Percentiles rank a stretch among this genome's conserved stretches.
These are phyloP conservation scores for Drosophila nikananu DNA, from an alignment of 1,140 invertebrate species.

Conservation along the genomic window DNA sequence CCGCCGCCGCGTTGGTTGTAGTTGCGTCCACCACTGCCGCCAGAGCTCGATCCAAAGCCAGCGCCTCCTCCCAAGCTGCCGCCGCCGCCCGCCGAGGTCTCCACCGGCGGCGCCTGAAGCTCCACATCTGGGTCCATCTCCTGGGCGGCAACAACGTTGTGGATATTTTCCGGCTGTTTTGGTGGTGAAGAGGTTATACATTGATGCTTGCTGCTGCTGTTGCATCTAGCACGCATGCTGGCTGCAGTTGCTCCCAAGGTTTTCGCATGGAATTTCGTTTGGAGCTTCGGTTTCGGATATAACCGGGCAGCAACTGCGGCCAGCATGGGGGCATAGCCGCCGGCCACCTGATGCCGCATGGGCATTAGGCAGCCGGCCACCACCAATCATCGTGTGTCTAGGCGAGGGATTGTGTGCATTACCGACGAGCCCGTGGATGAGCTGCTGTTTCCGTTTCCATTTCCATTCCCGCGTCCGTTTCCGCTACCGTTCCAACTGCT, in stretches of 20 bases:
- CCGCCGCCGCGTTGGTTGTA: slow-evolving; percentile 28
- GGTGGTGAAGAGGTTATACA: slow-evolving; percentile 79
- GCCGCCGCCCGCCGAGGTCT: background rate
- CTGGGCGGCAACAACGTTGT: slow-evolving; percentile 23
- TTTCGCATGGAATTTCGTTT: slow-evolving; percentile 43
- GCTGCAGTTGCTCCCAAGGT: slow-evolving; percentile 67
- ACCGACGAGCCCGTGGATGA: slow-evolving; percentile 75
- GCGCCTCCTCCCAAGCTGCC: slow-evolving; percentile 3
- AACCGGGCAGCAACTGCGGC: slow-evolving; percentile 69
- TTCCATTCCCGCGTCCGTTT: slow-evolving; percentile 14
- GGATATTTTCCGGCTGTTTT: slow-evolving; percentile 66
- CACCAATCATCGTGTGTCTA: slow-evolving; percentile 85
- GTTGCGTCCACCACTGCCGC: slow-evolving; percentile 33
- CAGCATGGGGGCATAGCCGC: slow-evolving; percentile 70
- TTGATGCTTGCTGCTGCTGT: slow-evolving; percentile 67
- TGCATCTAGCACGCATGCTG: slow-evolving; percentile 62
- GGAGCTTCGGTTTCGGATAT: slow-evolving; percentile 43
- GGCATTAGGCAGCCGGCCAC: slow-evolving; percentile 81
- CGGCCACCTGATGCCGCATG: slow-evolving; percentile 65
- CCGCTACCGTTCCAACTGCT: slow-evolving; percentile 31
- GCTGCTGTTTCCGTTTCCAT: slow-evolving; percentile 57
- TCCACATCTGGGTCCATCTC: slow-evolving; percentile 41
- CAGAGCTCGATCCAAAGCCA: background rate
- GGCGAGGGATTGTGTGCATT: slow-evolving; percentile 80
- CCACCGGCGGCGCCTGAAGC: slow-evolving; percentile 11